Evolutionary conservation across 2,113 vertebrate genomes (phyloP), one percentile per base, ranked within the genome.

Genomic region (Serilophus lunatus): DNA sequence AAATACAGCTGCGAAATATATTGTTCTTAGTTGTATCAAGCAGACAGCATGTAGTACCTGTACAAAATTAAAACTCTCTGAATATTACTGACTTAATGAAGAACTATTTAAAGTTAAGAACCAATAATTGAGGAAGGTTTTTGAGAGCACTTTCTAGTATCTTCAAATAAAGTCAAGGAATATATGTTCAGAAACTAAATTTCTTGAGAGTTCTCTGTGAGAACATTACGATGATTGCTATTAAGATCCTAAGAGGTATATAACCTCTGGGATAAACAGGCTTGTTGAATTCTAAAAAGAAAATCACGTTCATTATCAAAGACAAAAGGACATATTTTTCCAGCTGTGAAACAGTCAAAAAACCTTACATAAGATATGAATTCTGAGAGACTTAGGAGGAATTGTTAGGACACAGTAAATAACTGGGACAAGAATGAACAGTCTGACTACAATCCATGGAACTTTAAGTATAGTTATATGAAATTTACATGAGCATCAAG

Each of bases 91-190:
- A 9, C 36, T 83, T 56, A 83, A 45, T 38, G 51, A 87, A 85
- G 44, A 90, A 72, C 24, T 76, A 80, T 68, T 86, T 69, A 49
- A 90, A 96, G 75, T 69, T 71, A 86, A 92, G 66, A 92, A 90
- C 4, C 40, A 42, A 49, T 33, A 61, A 53, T 53, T 74, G 25
- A 92, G 54, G 29, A 68, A 91, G 15, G 49, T 76, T 93, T 89
- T 36, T 2, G 2, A 95, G 49, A 77, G 74, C 50, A 77, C 59
- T 93, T 71, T 69, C 88, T 49, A 63, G 25, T 72, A 70, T 24
- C n/a, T 57, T 88, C 50, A 83, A 82, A 93, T 93, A 90, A 89
- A 92, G 51, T 56, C 79, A 88, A 16, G 5, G 47, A 69, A 91
- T 20, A 1, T 29, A 91, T 44, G n/a, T 59, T 87, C 53, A 71